Conservation (phyloP, 2,113 vertebrate genomes). For the Malurus melanocephalus region DNA sequence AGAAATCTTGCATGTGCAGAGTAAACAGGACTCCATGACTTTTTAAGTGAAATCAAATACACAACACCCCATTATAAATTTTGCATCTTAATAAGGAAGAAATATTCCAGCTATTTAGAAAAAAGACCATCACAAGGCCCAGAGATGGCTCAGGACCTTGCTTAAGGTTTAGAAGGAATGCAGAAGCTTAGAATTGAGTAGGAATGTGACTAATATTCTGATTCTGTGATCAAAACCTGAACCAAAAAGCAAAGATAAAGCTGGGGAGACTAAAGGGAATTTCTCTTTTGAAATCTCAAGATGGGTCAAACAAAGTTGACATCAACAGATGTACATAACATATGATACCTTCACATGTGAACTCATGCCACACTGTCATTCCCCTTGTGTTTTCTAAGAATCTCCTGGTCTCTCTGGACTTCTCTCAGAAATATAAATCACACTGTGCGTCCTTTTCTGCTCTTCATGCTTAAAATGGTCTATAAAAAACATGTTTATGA, state of each 20-base stretch:
- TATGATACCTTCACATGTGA: not conserved
- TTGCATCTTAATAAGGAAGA: not conserved
- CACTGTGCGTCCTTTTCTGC: not conserved
- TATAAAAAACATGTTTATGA: not conserved
- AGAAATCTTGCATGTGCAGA: not conserved
- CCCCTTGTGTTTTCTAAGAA: not conserved
- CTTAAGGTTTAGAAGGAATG: not conserved
- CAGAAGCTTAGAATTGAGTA: not conserved
- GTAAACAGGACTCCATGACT: not conserved
- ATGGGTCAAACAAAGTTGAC: not conserved
- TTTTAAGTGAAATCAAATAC: not conserved
- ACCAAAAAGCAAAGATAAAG: not conserved
- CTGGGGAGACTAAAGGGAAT: not conserved
- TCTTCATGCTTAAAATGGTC: not conserved
- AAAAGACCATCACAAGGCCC: not conserved
- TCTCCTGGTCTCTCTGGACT: not conserved
- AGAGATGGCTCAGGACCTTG: not conserved
- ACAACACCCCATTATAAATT: not conserved
- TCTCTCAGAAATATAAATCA: not conserved
- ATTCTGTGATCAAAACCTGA: not conserved
- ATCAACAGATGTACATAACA: not conserved
- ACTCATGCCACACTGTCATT: not conserved
- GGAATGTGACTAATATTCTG: not conserved
- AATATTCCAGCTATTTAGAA: not conserved
- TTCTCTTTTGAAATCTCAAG: not conserved